A percentile compares a stretch with the other conserved stretches of the same genome.
Evolutionary conservation across 2,113 vertebrate species (phyloP).

Genomic region (Ahaetulla prasina): DNA sequence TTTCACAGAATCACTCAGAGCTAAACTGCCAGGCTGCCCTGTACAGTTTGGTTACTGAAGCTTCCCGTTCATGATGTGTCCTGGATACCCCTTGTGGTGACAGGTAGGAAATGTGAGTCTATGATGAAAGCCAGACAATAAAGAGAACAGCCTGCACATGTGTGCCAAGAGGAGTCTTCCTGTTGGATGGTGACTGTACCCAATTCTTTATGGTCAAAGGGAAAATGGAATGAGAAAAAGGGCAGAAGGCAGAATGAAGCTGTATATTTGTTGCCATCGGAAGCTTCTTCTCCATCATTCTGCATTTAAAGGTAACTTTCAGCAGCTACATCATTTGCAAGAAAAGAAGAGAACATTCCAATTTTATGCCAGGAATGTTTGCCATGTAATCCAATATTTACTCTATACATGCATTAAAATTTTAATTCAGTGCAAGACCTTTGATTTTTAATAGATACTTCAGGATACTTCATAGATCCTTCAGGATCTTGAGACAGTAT

Average conservation of each 20-base stretch:
- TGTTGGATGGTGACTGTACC: neutral
- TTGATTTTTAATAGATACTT: neutral
- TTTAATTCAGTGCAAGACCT: fast-evolving
- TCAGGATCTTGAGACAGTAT: neutral
- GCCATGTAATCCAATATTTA: slow-evolving; percentile 12
- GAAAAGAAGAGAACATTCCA: neutral
- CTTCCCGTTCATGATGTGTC: slow-evolving; percentile 14
- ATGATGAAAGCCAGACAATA: slow-evolving; percentile 37
- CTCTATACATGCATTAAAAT: fast-evolving
- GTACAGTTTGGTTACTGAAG: slow-evolving; percentile 32
- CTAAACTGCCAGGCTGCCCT: slow-evolving; percentile 21
- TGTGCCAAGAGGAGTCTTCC: slow-evolving; percentile 23
- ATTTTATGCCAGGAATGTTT: neutral
- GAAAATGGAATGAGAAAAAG: neutral
- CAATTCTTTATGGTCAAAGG: slow-evolving; percentile 23
- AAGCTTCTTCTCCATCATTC: neutral
- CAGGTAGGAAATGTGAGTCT: slow-evolving; percentile 53
- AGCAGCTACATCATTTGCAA: slow-evolving; percentile 1
- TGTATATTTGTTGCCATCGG: neutral
- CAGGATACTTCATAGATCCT: neutral
- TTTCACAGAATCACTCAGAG: slow-evolving; percentile 29
- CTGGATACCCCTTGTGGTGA: slow-evolving; percentile 59
- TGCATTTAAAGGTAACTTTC: slow-evolving; percentile 15
- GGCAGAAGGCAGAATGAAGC: neutral
- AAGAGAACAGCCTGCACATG: slow-evolving; percentile 30